Base-by-base conservation (phyloP, 2,888 invertebrate species). In the Chouioia cunea region DNA sequence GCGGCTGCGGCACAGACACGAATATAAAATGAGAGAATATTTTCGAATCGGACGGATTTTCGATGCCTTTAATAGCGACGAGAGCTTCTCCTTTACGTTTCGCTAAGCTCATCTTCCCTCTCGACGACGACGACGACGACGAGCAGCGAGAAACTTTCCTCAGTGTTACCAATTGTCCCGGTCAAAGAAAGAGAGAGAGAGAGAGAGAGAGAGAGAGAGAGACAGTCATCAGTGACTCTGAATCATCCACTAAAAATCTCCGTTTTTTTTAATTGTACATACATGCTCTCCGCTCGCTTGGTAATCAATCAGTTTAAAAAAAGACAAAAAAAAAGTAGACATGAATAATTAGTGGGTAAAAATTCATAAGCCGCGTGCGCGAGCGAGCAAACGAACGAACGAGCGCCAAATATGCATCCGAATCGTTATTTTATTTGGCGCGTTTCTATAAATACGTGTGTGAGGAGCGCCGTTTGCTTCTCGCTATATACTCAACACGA, bases 1-100 rank as follows among this genome's bases (percentile, higher is more conserved):
- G 10, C 12, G 52, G 18, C 3, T 4, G 27, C 27, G 27, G 23
- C 2, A 75, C 75, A 76, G 77, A 77, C 76, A 77, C 77, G 76
- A 78, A 78, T 78, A 81, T 78, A 79, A 77, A 82, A 81, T 81
- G 81, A 80, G 79, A 79, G 80, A 83, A 84, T 82, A 79, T 80
- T 83, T 82, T 82, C 79, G 80, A 80, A 82, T 79, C 79, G 77
- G 76, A 72, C 75, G 67, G 73, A 75, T 77, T 79, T 77, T 76
- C 27, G 74, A 73, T 75, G 73, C 75, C 75, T 77, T 77, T 77
- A 76, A 76, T 77, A 77, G 76, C 73, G 74, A 71, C 71, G 75
- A 58, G 68, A 56, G 27, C 27, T 15, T 16, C 48, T 50, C 27
- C 27, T 8, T 47, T 23, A 18, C 27, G 48, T 27, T 65, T 27